A percentile compares a stretch with the other conserved stretches of the same genome.
phyloP scores from a whole-genome alignment of 2,113 vertebrate species.

The Camelus bactrianus region DNA sequence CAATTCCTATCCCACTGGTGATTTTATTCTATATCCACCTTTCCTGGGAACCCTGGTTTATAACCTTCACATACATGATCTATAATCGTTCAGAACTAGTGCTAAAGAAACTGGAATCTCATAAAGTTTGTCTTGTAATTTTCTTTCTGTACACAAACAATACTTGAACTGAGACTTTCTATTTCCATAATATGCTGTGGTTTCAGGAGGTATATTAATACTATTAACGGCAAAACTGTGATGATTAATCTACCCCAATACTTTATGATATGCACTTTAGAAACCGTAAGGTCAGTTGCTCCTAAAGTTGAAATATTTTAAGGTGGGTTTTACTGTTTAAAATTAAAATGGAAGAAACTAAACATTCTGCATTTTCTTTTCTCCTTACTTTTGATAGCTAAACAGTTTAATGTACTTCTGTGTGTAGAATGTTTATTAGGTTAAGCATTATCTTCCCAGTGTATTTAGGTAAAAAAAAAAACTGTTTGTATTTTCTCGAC shows the following conservation, averaged over 20 bases:
- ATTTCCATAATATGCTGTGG: background rate
- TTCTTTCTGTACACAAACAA: background rate
- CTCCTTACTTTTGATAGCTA: background rate
- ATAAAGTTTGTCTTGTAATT: slow-evolving; percentile 48
- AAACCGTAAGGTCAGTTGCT: background rate
- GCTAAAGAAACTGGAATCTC: background rate
- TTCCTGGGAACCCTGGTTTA: slow-evolving; percentile 7
- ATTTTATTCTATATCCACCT: slow-evolving; percentile 24
- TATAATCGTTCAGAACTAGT: slow-evolving; percentile 39
- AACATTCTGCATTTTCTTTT: background rate
- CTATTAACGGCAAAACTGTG: background rate
- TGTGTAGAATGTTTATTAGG: slow-evolving; percentile 22
- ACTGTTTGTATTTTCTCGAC: background rate
- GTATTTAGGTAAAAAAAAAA: background rate
- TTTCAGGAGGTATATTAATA: background rate
- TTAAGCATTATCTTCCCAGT: background rate
- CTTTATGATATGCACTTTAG: background rate
- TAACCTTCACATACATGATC: slow-evolving; percentile 50
- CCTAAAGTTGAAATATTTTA: background rate
- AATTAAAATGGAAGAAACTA: background rate
- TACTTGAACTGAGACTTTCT: background rate
- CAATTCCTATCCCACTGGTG: background rate
- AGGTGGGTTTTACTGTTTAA: slow-evolving; percentile 8
- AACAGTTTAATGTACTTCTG: background rate
- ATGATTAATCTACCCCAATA: background rate